phyloP scores from a whole-genome alignment of 2,113 vertebrate species.

The Halcyon malimbica region DNA sequence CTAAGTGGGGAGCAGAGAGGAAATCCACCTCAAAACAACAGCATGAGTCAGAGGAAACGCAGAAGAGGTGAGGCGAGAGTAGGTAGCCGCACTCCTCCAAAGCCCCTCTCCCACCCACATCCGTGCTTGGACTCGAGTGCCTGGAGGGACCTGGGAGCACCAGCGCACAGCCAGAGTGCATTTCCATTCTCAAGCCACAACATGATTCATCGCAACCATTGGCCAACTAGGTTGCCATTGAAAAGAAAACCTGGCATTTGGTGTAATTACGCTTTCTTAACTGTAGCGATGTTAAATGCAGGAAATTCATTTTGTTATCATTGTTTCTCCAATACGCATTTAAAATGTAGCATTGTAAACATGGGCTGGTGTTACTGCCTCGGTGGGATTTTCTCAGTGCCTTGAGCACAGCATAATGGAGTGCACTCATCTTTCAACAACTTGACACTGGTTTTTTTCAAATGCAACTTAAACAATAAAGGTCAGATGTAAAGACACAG shows the following conservation, averaged over 20 bases:
- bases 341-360: not conserved
- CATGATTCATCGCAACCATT: not conserved
- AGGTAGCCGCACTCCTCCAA: not conserved
- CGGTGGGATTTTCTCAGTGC: not conserved
- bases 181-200: constrained; percentile 1
- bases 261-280: not conserved
- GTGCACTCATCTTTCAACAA: constrained; percentile 22
- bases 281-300: not conserved
- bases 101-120: not conserved
- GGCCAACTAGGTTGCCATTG: not conserved
- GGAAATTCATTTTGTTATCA: constrained; percentile 9
- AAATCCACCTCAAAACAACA: constrained; percentile 3
- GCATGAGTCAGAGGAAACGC: not conserved
- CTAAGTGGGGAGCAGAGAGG: not conserved
- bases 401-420: not conserved
- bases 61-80: not conserved
- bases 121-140: fast-evolving
- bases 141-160: not conserved
- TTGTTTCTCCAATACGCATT: constrained; percentile 19
- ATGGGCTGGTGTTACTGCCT: not conserved
- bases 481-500: constrained; percentile 35
- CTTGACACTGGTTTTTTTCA: not conserved
- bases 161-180: not conserved
- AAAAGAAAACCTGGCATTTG: not conserved
- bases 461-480: constrained; percentile 40